These are phyloP conservation scores for Monopterus albus DNA, from an alignment of 2,113 vertebrate genomes.

Conservation along the genomic window DNA sequence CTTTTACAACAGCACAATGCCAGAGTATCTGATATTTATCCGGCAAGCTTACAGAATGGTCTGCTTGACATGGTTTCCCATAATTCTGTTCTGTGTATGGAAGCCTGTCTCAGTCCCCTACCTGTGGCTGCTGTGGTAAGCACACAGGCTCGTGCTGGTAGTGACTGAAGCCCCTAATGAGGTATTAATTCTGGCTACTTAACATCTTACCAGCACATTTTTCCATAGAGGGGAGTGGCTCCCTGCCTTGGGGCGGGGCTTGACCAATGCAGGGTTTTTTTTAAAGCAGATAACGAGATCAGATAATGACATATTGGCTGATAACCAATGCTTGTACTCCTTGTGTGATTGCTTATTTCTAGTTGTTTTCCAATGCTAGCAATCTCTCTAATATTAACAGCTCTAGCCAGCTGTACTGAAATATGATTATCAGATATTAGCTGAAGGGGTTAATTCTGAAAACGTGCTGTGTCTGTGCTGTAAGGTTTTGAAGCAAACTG, in stretches of 20 bases:
- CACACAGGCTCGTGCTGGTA: constrained; percentile 53
- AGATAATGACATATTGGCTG: too few relatives aligned
- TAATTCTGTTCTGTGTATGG: constrained; percentile 61
- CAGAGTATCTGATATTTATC: constrained; percentile 47
- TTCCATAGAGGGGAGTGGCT: neutral
- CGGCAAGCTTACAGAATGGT: constrained; percentile 33
- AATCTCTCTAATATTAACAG: too few relatives aligned
- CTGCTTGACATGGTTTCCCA: constrained; percentile 54
- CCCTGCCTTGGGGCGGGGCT: neutral
- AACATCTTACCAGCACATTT: constrained; percentile 14
- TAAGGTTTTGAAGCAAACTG: too few relatives aligned
- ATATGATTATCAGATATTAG: too few relatives aligned
- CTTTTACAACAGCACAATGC: constrained; percentile 39
- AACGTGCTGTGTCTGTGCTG: too few relatives aligned
- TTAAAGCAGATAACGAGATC: too few relatives aligned
- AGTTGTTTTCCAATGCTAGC: too few relatives aligned
- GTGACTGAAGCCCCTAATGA: constrained; percentile 30
- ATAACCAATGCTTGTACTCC: too few relatives aligned
- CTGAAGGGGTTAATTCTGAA: too few relatives aligned
- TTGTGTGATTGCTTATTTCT: too few relatives aligned
- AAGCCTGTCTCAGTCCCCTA: constrained; percentile 49
- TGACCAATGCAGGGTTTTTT: too few relatives aligned
- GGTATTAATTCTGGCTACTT: neutral
- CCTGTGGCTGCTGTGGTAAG: constrained; percentile 60
- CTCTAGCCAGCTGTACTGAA: too few relatives aligned